Evolutionary conservation across 1,140 invertebrate species (phyloP), one percentile per base, ranked within the genome.

Genomic region (Amyelois transitella): DNA sequence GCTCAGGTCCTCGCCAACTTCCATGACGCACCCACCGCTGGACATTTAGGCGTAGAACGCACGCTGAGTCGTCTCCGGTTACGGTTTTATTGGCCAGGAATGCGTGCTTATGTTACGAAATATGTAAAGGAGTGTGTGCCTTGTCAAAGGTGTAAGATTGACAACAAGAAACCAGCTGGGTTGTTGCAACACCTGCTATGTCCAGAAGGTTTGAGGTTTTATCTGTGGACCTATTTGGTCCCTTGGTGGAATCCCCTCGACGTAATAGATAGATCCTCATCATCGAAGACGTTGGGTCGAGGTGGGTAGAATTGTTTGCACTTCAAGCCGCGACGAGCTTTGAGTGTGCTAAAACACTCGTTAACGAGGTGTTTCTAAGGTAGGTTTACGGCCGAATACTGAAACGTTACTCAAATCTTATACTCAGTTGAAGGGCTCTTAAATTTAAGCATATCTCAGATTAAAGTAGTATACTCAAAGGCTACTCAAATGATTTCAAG

Each of bases 11-110:
- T 65, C 19, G 5, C 51, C 2, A 53, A 67, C 17, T 69, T 53
- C 51, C 74, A 83, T 28, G 75, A 78, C 38, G 58, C 66, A 2
- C 67, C 69, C 8, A 66, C 58, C 4, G 64, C 72, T 18, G 75
- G 64, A 4, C 72, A 81, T 48, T 63, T 62, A 24, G 69, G 71
- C 1, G 63, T 66, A 0, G 74, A 79, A 10, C 38, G 66, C 0
- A 81, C 73, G 10, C 21, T 64, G 5, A 22, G 28, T 0, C 45
- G 53, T 0, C 1, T 57, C 6, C 14, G 14, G 14, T 7, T 24
- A 1, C 55, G 48, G n/a, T 67, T 38, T 50, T 78, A 68, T 45
- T 79, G 60, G 62, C 58, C 69, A 4, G 62, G 67, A 6, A 75
- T 81, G 64, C 43, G 69, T 18, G 12, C 38, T 4, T 50, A 58